A percentile compares a stretch with the other conserved stretches of the same genome.
These are phyloP conservation scores for Drosophila testacea DNA, from an alignment of 2,888 invertebrate species.

Conservation along the genomic window DNA sequence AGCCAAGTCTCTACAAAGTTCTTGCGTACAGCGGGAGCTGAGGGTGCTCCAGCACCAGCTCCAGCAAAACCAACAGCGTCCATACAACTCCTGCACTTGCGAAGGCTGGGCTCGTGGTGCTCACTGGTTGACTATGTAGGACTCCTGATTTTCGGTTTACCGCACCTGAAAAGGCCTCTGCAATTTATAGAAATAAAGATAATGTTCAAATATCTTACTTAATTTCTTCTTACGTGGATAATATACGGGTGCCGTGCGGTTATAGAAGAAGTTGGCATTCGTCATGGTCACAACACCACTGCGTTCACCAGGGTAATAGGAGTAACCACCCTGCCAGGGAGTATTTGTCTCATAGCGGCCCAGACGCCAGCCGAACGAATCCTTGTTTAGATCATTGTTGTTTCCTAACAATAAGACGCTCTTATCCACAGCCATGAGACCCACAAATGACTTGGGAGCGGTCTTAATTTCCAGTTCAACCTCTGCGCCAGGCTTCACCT, in stretches of 20 bases:
- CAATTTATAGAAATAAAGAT: neutral
- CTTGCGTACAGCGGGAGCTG: slow-evolving; percentile 85
- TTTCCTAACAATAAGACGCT: slow-evolving; percentile 90
- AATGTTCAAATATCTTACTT: slow-evolving; percentile 7
- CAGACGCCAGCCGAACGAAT: slow-evolving; percentile 88
- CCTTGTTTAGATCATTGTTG: slow-evolving; percentile 87
- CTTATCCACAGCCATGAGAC: slow-evolving; percentile 94
- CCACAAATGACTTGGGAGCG: slow-evolving; percentile 94
- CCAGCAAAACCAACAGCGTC: neutral
- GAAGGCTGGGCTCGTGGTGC: slow-evolving; percentile 12
- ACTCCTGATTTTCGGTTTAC: slow-evolving; percentile 49
- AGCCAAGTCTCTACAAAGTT: slow-evolving; percentile 91
- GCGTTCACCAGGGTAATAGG: slow-evolving; percentile 79
- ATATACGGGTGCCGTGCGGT: slow-evolving; percentile 69
- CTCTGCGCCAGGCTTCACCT: slow-evolving; percentile 91
- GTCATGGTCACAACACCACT: slow-evolving; percentile 83
- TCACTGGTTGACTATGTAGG: neutral
- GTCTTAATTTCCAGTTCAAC: slow-evolving; percentile 93
- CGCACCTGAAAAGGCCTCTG: slow-evolving; percentile 42
- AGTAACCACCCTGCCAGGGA: slow-evolving; percentile 82
- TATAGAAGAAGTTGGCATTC: slow-evolving; percentile 83
- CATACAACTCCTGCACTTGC: neutral
- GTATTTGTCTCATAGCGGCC: slow-evolving; percentile 87
- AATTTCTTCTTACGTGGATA: slow-evolving; percentile 39
- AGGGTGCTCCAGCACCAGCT: neutral